phyloP scores from a whole-genome alignment of 1,140 invertebrate species.

The Drosophila kepulauana region DNA sequence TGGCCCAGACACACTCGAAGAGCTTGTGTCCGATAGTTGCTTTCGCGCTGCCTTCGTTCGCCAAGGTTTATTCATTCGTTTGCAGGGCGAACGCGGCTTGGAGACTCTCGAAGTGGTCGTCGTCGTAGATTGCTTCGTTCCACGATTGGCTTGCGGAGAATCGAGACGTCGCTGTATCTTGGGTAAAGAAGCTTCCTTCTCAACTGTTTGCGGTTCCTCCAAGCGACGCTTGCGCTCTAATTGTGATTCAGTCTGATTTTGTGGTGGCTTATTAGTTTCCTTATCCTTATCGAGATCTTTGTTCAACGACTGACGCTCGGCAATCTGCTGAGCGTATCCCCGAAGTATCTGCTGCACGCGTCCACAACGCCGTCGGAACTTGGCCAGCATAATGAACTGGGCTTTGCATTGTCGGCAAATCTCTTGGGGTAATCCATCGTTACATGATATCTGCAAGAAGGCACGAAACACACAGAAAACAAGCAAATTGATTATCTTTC shows the following conservation, averaged over 20 bases:
- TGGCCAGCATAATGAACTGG: conserved; percentile 79
- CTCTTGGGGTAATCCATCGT: conserved; percentile 78
- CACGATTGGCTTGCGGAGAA: conserved; percentile 7
- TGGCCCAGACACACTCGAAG: conserved; percentile 1
- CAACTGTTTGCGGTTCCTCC: conserved; percentile 2
- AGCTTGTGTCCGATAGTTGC: conserved; percentile 48
- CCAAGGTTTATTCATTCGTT: conserved; percentile 52
- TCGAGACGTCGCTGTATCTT: conserved; percentile 37
- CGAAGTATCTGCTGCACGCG: conserved; percentile 73
- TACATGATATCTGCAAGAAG: conserved; percentile 63
- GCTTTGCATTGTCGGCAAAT: conserved; percentile 79
- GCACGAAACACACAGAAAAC: not conserved
- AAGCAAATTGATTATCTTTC: not conserved
- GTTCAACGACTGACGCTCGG: conserved; percentile 41
- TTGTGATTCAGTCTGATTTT: conserved; percentile 29
- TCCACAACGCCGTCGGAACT: conserved; percentile 75
- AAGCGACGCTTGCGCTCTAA: conserved; percentile 56
- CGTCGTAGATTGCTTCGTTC: conserved; percentile 3
- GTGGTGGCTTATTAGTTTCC: not conserved
- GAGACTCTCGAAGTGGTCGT: not conserved
- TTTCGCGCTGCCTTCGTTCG: conserved; percentile 72
- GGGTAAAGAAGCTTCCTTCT: conserved; percentile 28
- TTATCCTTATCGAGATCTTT: conserved; percentile 29
- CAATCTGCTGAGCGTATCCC: conserved; percentile 50
- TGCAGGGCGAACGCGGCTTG: not conserved